Evolutionary conservation across 2,888 invertebrate species (phyloP).

Genomic region (Crematogaster levior): DNA sequence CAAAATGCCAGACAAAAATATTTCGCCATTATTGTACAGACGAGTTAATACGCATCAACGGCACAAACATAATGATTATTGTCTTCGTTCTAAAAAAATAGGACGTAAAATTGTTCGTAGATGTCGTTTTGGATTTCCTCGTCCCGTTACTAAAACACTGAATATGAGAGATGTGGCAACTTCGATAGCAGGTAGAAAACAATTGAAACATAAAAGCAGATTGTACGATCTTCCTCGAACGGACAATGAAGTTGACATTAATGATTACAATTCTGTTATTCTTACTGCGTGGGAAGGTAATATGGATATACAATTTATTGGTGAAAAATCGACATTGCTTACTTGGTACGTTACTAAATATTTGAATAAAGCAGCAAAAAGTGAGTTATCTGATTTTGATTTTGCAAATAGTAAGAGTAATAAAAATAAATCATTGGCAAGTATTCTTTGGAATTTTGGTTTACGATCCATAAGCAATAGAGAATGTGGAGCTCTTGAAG

Average conservation of each 20-base stretch:
- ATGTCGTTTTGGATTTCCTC: too few relatives aligned
- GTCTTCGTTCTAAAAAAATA: constrained; percentile 72
- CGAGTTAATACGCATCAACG: too few relatives aligned
- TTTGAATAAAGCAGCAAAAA: neutral
- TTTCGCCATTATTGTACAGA: too few relatives aligned
- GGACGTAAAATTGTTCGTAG: constrained; percentile 53
- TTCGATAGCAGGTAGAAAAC: constrained; percentile 67
- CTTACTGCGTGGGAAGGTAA: too few relatives aligned
- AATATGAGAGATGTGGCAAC: too few relatives aligned
- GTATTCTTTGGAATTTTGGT: constrained; percentile 57
- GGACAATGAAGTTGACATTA: neutral
- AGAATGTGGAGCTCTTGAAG: constrained; percentile 81
- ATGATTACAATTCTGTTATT: too few relatives aligned
- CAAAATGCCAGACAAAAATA: neutral
- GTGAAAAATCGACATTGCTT: neutral
- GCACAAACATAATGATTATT: too few relatives aligned
- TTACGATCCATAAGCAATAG: constrained; percentile 51
- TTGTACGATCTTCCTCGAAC: constrained; percentile 60
- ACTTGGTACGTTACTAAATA: neutral
- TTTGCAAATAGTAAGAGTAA: neutral
- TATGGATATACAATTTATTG: too few relatives aligned
- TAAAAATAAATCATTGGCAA: neutral
- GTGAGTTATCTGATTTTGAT: neutral
- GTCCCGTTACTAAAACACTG: too few relatives aligned
- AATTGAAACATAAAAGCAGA: constrained; percentile 66